Percentiles rank a stretch among this genome's conserved stretches.
phyloP scores from a whole-genome alignment of 2,888 invertebrate species.

The Dioctria linearis region DNA sequence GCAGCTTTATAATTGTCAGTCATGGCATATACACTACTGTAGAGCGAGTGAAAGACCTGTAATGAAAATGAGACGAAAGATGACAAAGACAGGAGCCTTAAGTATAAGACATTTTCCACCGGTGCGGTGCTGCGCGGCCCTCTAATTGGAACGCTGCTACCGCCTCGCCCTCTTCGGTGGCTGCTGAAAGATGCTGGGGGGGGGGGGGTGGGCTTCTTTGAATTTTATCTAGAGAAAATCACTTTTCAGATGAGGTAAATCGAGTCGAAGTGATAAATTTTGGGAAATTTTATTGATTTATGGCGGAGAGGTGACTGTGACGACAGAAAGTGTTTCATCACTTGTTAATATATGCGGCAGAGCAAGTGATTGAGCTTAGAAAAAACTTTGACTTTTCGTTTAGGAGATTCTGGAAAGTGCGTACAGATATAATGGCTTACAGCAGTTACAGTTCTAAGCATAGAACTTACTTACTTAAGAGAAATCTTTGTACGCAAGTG shows the following conservation, averaged over 20 bases:
- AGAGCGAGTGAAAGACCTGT: background rate
- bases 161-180: conserved; percentile 41
- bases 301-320: conserved; percentile 17
- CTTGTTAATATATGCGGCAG: conserved; percentile 24
- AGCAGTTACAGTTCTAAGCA: too few relatives aligned
- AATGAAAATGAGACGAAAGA: conserved; percentile 8
- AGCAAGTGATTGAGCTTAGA: conserved; percentile 4
- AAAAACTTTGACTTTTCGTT: background rate
- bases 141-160: conserved; percentile 46
- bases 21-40: too few relatives aligned
- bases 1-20: too few relatives aligned
- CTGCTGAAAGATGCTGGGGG: conserved; percentile 31
- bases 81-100: background rate
- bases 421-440: too few relatives aligned
- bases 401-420: background rate
- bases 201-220: too few relatives aligned
- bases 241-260: conserved; percentile 37
- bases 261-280: conserved; percentile 39
- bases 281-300: conserved; percentile 26
- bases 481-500: background rate
- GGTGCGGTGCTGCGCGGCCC: background rate
- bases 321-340: conserved; percentile 22
- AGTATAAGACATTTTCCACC: conserved; percentile 41
- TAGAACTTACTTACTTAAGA: background rate
- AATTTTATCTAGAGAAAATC: conserved; percentile 24